Base-by-base conservation (phyloP, 2,797 vertebrate species). In the Craterocephalus amniculus region DNA sequence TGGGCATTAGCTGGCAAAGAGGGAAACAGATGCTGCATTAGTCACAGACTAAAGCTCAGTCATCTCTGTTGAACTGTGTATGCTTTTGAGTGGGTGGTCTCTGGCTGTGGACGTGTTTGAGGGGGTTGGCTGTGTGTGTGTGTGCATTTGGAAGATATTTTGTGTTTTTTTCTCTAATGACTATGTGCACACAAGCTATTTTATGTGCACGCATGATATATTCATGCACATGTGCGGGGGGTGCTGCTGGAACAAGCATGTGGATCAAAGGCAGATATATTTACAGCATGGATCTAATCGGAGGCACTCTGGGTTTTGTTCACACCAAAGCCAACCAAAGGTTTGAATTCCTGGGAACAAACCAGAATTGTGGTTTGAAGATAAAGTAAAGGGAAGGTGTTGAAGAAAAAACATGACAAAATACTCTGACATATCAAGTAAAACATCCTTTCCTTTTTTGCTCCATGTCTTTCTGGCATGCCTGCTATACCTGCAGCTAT, bases 31-130 rank as follows among this genome's bases (percentile, higher is more conserved):
- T 81, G 84, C 80, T 75, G 72, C 32, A 18, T 80, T 82, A 74
- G 64, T 81, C 74, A 78, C 73, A 74, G 49, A 60, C 59, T 56
- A 58, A 80, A 77, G 64, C 74, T 73, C 34, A 16, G 63, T 34
- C 10, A 1, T 82, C 70, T 75, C 60, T 63, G 29, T 40, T 84
- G 58, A 78, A 65, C 58, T 78, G 77, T 74, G 36, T 38, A 58
- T 70, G 75, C 64, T 31, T 81, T 52, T 58, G 70, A 84, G 83
- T 86, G 87, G 86, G 86, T 74, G 84, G 70, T 83, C 72, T 74
- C 74, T 83, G 79, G 80, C 71, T 79, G 62, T 61, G 62, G 71
- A 70, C 71, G 70, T 70, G 66, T 54, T 35, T 61, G 80, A 79
- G 75, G 67, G 72, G 65, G 81, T 52, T 27, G 56, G 18, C 3